phyloP scores from a whole-genome alignment of 2,888 invertebrate genomes.

The Frankliniella fusca region DNA sequence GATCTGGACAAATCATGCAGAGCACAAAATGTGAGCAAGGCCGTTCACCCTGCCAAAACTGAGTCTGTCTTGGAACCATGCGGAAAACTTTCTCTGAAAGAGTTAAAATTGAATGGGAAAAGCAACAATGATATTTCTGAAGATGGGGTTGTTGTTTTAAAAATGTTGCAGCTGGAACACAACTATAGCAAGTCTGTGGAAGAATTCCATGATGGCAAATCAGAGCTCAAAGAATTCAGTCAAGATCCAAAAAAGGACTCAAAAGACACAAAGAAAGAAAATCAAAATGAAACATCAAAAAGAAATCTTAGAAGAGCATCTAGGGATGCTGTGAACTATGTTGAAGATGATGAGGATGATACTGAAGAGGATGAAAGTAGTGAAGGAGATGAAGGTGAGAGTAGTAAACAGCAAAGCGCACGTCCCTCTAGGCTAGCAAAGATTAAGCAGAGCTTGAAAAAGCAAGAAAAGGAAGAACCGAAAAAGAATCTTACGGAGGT shows the following conservation, averaged over 20 bases:
- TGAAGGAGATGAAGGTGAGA: constrained; percentile 39
- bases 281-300: constrained; percentile 22
- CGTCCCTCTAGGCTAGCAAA: constrained; percentile 33
- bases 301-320: constrained; percentile 32
- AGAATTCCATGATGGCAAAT: background rate
- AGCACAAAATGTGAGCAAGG: background rate
- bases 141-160: background rate
- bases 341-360: constrained; percentile 38
- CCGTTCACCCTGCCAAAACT: background rate
- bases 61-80: background rate
- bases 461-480: constrained; percentile 41
- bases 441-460: constrained; percentile 31
- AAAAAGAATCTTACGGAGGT: constrained; percentile 35
- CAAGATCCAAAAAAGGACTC: constrained; percentile 11
- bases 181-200: background rate
- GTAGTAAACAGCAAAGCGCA: constrained; percentile 37
- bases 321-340: constrained; percentile 23
- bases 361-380: constrained; percentile 37
- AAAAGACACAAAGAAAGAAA: background rate
- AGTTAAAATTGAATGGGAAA: background rate
- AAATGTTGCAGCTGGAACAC: constrained; percentile 9
- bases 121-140: background rate
- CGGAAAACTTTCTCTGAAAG: background rate
- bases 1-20: background rate
- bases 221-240: background rate